phyloP scores from a whole-genome alignment of 1,140 invertebrate genomes.

The Caenorhabditis briggsae region DNA sequence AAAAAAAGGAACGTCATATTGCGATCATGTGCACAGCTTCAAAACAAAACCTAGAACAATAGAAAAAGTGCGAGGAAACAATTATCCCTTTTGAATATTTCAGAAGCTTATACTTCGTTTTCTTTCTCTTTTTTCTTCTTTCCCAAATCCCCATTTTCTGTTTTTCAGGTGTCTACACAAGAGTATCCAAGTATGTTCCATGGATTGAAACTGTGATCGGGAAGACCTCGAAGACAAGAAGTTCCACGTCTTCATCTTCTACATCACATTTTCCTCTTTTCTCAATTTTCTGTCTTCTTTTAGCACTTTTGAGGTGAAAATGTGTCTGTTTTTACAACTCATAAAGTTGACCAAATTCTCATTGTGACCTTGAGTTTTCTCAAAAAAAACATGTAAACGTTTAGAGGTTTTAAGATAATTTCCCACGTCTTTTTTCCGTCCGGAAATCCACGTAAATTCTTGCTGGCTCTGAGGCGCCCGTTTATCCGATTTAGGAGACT shows the following conservation, averaged over 20 bases:
- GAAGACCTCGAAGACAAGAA: constrained; percentile 15
- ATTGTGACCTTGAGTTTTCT: not conserved
- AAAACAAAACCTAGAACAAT: not conserved
- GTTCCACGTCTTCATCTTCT: constrained; percentile 6
- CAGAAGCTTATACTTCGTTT: not conserved
- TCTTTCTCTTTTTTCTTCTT: not conserved
- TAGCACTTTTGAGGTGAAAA: constrained; percentile 24
- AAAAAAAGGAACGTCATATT: too few species aligned
- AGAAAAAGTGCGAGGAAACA: constrained; percentile 37
- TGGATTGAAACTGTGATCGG: constrained; percentile 25
- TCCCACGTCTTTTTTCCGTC: not conserved
- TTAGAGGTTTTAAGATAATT: not conserved
- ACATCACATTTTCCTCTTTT: not conserved
- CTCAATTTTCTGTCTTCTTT: constrained; percentile 1
- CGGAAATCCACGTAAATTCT: not conserved
- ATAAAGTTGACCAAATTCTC: constrained; percentile 28
- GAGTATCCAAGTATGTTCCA: constrained; percentile 34
- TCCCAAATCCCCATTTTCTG: too few species aligned
- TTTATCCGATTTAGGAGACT: too few species aligned
- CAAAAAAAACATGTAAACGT: not conserved
- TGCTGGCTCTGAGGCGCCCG: not conserved
- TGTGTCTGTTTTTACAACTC: not conserved
- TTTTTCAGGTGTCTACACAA: constrained; percentile 46
- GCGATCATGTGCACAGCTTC: too few species aligned
- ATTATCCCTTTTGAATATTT: constrained; percentile 25